Conservation (phyloP, 2,797 vertebrate species). For the Anisognathus igniventris region DNA sequence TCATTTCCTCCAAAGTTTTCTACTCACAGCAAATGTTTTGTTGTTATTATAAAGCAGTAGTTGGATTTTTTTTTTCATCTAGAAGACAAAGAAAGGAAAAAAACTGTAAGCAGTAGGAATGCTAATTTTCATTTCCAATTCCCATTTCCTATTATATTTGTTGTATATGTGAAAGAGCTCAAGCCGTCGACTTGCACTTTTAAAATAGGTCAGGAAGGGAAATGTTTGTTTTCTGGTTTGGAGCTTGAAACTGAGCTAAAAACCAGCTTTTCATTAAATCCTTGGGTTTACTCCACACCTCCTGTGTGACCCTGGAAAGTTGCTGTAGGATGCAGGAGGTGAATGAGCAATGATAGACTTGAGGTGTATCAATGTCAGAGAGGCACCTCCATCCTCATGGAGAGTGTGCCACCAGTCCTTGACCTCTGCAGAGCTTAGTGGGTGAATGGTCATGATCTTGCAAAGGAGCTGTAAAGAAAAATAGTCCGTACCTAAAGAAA, state of each 20-base stretch:
- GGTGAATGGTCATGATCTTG: not conserved
- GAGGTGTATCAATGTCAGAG: not conserved
- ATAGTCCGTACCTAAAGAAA: not conserved
- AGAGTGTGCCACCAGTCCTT: accelerated
- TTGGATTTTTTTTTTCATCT: not conserved
- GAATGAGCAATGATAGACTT: not conserved
- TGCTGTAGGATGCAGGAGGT: not conserved
- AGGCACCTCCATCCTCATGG: not conserved
- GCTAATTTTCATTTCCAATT: not conserved
- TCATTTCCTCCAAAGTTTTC: not conserved
- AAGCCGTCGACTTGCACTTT: not conserved
- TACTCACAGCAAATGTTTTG: not conserved
- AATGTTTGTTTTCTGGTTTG: not conserved
- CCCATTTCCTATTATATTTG: not conserved
- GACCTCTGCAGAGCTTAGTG: not conserved
- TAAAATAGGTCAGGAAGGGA: not conserved
- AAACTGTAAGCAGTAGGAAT: not conserved
- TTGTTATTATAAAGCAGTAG: not conserved
- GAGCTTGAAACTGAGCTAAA: not conserved
- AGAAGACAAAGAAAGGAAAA: not conserved
- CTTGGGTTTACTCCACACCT: not conserved
- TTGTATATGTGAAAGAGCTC: not conserved
- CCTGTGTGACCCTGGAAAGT: not conserved
- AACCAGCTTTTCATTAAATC: not conserved
- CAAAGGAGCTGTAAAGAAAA: not conserved